Conservation (phyloP, 1,140 invertebrate genomes). For the Leptinotarsa lineolata region DNA sequence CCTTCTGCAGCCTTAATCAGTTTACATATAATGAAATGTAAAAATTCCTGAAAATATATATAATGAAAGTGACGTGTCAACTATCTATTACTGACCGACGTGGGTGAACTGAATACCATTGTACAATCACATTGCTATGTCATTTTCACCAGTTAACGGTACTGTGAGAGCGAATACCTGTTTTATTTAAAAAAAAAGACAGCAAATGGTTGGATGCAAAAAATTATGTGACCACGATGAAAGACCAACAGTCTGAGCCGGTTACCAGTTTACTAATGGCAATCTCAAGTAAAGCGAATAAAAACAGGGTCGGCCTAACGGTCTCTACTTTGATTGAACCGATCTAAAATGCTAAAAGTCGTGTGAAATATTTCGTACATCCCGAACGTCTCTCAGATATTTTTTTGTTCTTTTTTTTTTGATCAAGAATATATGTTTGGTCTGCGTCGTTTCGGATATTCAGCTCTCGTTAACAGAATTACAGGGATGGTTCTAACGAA, state of each 20-base stretch:
- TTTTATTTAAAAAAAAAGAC: constrained; percentile 42
- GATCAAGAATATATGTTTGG: background rate
- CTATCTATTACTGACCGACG: constrained; percentile 20
- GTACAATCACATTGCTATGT: constrained; percentile 35
- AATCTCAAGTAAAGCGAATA: constrained; percentile 30
- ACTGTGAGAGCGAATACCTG: constrained; percentile 39
- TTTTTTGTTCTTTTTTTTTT: background rate
- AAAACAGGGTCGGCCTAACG: constrained; percentile 30
- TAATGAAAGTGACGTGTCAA: background rate
- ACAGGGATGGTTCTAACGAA: too few species aligned
- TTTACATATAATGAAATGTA: too few species aligned
- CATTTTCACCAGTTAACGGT: constrained; percentile 38
- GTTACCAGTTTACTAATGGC: constrained; percentile 37
- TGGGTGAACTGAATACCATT: constrained; percentile 40
- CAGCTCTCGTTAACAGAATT: background rate
- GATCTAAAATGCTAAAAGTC: constrained; percentile 19
- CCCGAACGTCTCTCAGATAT: background rate
- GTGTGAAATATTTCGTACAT: constrained; percentile 16
- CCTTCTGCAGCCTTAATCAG: too few species aligned
- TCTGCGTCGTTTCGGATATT: background rate
- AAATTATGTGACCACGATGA: constrained; percentile 37
- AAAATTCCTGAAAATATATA: too few species aligned
- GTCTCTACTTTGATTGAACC: constrained; percentile 17
- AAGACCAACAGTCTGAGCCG: constrained; percentile 25
- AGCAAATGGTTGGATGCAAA: constrained; percentile 41